Conservation (phyloP, 2,888 invertebrate species). For the Calephelis perditalis region DNA sequence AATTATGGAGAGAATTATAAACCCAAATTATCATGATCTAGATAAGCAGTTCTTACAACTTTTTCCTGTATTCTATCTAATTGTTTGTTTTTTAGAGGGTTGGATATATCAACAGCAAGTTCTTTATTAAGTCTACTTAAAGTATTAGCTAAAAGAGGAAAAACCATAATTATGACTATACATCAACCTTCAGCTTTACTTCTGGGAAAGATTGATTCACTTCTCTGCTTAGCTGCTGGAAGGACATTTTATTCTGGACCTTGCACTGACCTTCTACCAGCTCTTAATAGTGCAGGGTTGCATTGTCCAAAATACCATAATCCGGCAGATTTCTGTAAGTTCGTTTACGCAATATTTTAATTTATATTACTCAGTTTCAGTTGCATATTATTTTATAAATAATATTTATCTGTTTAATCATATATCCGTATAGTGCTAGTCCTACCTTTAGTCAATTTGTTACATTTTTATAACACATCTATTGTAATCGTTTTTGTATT, state of each 20-base stretch:
- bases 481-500: too few relatives aligned
- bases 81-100: constrained; percentile 1
- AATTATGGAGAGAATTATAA: too few relatives aligned
- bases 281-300: constrained; percentile 8
- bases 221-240: constrained; percentile 12
- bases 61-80: too few relatives aligned
- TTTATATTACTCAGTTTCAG: too few relatives aligned
- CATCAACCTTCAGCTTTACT: constrained; percentile 15
- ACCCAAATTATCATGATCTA: too few relatives aligned
- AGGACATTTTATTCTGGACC: constrained; percentile 12
- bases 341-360: background rate
- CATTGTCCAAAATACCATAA: constrained; percentile 12
- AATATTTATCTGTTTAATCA: too few relatives aligned
- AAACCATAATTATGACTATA: constrained; percentile 11
- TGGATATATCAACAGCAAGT: constrained; percentile 11
- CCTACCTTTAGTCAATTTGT: too few relatives aligned
- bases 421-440: too few relatives aligned
- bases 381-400: too few relatives aligned
- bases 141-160: constrained; percentile 5
- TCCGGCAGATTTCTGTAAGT: constrained; percentile 18
- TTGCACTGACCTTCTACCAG: constrained; percentile 3
- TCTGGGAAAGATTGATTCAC: constrained; percentile 10
- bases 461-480: too few relatives aligned
- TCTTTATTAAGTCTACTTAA: constrained; percentile 8
- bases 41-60: too few relatives aligned